Evolutionary conservation across 2,888 invertebrate species (phyloP).

Genomic region (Chalcis sispes): DNA sequence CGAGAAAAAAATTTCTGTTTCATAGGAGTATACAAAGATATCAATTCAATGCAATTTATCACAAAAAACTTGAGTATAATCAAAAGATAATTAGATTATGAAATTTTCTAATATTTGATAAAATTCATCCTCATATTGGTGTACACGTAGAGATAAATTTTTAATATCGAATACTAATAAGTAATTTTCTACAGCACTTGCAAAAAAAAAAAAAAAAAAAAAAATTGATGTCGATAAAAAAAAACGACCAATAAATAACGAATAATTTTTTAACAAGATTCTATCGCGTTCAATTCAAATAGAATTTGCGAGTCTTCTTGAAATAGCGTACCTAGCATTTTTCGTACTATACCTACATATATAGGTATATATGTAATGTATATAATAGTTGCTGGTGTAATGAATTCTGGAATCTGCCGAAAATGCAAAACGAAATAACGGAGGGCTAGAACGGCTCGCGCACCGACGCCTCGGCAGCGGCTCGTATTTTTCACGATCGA

Average conservation of each 20-base stretch:
- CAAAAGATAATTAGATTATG: too few species aligned
- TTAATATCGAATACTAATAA: too few species aligned
- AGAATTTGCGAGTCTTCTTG: slow-evolving; percentile 30
- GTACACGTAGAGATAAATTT: too few species aligned
- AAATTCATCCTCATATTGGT: too few species aligned
- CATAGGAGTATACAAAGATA: too few species aligned
- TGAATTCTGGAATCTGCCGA: slow-evolving; percentile 30
- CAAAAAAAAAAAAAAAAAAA: background rate
- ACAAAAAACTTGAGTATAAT: too few species aligned
- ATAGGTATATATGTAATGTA: background rate
- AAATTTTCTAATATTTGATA: too few species aligned
- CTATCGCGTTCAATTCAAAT: slow-evolving; percentile 14
- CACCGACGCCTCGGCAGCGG: too few species aligned
- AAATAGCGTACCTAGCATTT: slow-evolving; percentile 26
- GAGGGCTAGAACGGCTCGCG: background rate
- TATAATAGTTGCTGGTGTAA: slow-evolving; percentile 1
- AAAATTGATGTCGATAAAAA: background rate
- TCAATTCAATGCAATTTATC: too few species aligned
- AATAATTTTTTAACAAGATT: slow-evolving; percentile 1
- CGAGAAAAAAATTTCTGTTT: too few species aligned
- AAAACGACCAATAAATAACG: too few species aligned
- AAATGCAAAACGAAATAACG: slow-evolving; percentile 40
- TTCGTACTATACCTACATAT: background rate
- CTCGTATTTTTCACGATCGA: slow-evolving; percentile 47
- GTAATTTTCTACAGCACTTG: too few species aligned